Evolutionary conservation across 2,888 invertebrate species (phyloP), one percentile per base, ranked within the genome.

Genomic region (Trichopria drosophilae): DNA sequence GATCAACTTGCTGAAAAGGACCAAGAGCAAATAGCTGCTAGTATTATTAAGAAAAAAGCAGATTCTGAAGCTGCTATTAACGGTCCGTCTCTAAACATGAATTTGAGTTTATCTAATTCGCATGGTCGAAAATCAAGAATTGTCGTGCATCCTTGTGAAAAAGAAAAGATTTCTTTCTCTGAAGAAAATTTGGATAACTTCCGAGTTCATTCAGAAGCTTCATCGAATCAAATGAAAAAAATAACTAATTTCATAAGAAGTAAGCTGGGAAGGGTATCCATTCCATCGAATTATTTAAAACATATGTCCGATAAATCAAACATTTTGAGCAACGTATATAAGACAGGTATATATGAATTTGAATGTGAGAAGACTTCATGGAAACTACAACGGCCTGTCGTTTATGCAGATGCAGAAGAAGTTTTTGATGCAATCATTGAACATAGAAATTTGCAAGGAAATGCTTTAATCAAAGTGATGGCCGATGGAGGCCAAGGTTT

Each of bases 321-420:
- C 10, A 13, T 19, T 15, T 13, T 46, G n/a, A 28, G 36, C 6
- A 29, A 37, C 6, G 10, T 26, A 13, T 46, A 37, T n/a, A 28
- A 15, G 12, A 10, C 10, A 7, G 45, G 29, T n/a, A 28, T 5
- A n/a, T 28, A n/a, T 18, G 34, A 44, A 20, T 44, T 44, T 44
- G 44, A 44, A 18, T 18, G 19, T 44, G 34, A 44, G 20, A 43
- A 43, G 13, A 18, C 13, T 31, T 28, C 35, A 13, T 16, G 32
- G 22, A 44, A 44, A 44, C 18, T 35, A 15, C 10, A 22, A 24
- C 19, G 35, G 15, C 44, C 35, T 34, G 44, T 44, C 35, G 23
- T 35, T 34, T 35, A 23, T 16, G 44, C 34, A 18, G 10, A 34
- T 7, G 44, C 44, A 35, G 34, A 34, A 15, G 44, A 44, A 20